phyloP scores from a whole-genome alignment of 2,797 vertebrate genomes.

The Catharus ustulatus region DNA sequence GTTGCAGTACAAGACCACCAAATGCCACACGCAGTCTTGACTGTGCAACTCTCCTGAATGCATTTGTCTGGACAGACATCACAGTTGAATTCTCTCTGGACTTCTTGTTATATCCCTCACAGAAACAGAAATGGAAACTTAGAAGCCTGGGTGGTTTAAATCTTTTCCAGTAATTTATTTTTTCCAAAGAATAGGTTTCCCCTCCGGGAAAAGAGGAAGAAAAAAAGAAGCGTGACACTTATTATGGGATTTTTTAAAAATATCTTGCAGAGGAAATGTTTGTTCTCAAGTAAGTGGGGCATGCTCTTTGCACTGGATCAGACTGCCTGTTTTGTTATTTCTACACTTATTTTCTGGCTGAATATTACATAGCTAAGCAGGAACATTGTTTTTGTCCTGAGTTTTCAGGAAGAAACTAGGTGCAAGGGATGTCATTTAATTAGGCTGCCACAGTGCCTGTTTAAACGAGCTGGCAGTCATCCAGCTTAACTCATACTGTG shows the following conservation, averaged over 20 bases:
- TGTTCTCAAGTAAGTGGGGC: neutral
- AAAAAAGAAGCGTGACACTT: slow-evolving; percentile 32
- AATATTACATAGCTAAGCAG: neutral
- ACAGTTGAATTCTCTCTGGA: neutral
- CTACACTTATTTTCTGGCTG: neutral
- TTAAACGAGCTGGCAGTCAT: neutral
- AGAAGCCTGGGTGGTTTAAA: slow-evolving; percentile 5
- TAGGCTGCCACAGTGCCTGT: neutral
- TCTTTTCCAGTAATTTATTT: slow-evolving; percentile 8
- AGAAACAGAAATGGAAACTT: slow-evolving; percentile 48
- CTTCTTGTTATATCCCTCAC: neutral
- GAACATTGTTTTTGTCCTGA: neutral
- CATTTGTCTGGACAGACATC: neutral
- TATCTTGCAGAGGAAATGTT: slow-evolving; percentile 26
- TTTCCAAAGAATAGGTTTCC: slow-evolving; percentile 7
- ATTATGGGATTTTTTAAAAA: neutral
- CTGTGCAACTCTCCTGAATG: neutral
- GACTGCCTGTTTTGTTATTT: neutral
- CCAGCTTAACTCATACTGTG: neutral
- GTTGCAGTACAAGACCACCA: neutral
- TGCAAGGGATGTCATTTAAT: neutral
- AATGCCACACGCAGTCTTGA: neutral
- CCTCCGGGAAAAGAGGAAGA: slow-evolving; percentile 22
- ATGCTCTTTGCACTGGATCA: neutral
- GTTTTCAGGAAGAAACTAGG: neutral